Percentiles rank a stretch among this genome's conserved stretches.
Conservation (phyloP, 2,113 vertebrate genomes). For the Empidonax alnorum region DNA sequence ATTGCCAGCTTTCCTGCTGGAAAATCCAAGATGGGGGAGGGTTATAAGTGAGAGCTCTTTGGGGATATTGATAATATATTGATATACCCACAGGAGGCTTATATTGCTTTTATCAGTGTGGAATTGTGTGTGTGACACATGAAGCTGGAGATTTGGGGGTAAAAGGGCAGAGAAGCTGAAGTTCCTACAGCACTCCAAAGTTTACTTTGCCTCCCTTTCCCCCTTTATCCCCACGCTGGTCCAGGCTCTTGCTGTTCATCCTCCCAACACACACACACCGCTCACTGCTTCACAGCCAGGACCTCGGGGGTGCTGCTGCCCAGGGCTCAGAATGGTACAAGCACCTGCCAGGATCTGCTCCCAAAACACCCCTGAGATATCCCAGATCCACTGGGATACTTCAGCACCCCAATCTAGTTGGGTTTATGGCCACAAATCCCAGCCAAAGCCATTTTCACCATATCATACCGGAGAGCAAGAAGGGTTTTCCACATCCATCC, state of each 20-base stretch:
- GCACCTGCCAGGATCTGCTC: background rate
- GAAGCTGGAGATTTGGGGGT: background rate
- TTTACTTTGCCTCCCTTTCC: background rate
- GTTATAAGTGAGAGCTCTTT: background rate
- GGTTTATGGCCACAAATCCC: background rate
- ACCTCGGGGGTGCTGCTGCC: background rate
- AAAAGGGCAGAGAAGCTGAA: background rate
- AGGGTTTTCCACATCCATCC: background rate
- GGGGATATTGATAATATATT: background rate
- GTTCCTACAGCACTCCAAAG: background rate
- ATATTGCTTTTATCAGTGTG: background rate
- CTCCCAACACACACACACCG: accelerated
- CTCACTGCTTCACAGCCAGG: background rate
- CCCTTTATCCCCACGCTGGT: background rate
- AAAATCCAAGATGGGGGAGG: background rate
- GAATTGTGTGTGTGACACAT: background rate
- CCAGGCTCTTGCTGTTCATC: background rate
- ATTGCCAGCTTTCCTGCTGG: background rate
- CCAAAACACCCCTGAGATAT: background rate
- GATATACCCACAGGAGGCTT: background rate
- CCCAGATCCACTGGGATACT: background rate
- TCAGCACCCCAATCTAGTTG: background rate
- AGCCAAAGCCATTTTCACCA: background rate
- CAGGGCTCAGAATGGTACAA: background rate
- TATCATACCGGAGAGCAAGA: background rate